These are phyloP conservation scores for Valencia hispanica DNA, from an alignment of 2,797 vertebrate genomes.

Conservation along the genomic window DNA sequence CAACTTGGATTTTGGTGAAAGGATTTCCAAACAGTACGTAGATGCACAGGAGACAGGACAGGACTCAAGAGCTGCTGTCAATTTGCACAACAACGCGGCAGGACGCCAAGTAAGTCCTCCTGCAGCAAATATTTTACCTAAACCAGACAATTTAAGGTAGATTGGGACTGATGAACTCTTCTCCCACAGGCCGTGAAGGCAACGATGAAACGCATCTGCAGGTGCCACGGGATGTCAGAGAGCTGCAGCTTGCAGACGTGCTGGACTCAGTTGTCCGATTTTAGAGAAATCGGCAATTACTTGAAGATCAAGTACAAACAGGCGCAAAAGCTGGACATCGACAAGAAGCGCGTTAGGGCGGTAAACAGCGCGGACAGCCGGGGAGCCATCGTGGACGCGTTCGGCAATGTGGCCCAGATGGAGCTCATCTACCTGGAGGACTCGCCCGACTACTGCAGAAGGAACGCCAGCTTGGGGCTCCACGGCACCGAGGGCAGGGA, in stretches of 20 bases:
- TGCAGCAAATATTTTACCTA: not conserved
- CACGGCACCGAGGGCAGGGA: slow-evolving; percentile 93
- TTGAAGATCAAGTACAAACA: slow-evolving; percentile 89
- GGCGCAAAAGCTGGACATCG: slow-evolving; percentile 90
- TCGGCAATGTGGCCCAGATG: slow-evolving; percentile 80
- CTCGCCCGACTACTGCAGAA: slow-evolving; percentile 93
- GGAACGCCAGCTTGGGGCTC: slow-evolving; percentile 88
- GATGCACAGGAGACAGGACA: slow-evolving; percentile 94
- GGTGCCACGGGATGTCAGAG: slow-evolving; percentile 97
- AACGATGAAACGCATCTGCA: slow-evolving; percentile 91
- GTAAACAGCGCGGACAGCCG: slow-evolving; percentile 92
- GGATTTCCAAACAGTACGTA: slow-evolving; percentile 92
- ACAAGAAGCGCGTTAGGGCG: slow-evolving; percentile 84
- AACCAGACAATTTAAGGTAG: not conserved
- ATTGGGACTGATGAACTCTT: not conserved
- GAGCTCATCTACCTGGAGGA: slow-evolving; percentile 95
- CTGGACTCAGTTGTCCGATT: slow-evolving; percentile 94
- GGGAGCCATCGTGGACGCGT: slow-evolving; percentile 82
- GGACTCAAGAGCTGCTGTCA: slow-evolving; percentile 92
- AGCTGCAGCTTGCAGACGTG: slow-evolving; percentile 97
- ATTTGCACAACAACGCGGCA: slow-evolving; percentile 95
- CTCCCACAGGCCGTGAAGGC: slow-evolving; percentile 87
- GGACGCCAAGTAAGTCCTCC: slow-evolving; percentile 84
- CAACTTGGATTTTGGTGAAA: slow-evolving; percentile 94
- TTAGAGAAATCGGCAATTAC: slow-evolving; percentile 90